These are phyloP conservation scores for Pollenia angustigena DNA, from an alignment of 2,888 invertebrate species.

Conservation along the genomic window DNA sequence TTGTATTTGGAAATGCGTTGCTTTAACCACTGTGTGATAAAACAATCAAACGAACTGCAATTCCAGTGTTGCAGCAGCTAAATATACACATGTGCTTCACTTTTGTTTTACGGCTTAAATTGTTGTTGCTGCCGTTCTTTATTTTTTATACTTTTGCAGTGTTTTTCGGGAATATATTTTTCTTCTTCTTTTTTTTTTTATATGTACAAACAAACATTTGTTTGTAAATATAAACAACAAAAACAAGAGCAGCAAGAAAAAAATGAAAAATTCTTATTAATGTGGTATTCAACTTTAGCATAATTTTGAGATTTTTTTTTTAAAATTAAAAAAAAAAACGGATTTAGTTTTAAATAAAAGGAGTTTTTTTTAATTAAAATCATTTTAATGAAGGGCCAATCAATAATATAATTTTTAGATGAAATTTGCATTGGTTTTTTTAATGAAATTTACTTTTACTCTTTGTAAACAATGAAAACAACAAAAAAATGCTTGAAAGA, in stretches of 20 bases:
- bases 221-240: constrained; percentile 59
- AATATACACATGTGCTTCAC: constrained; percentile 69
- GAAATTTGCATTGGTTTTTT: constrained; percentile 9
- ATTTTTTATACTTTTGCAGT: constrained; percentile 38
- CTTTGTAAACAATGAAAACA: constrained; percentile 57
- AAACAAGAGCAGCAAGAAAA: constrained; percentile 8
- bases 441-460: constrained; percentile 54
- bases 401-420: constrained; percentile 24
- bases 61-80: constrained; percentile 38
- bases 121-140: constrained; percentile 32
- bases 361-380: neutral
- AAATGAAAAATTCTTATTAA: constrained; percentile 55
- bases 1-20: no score
- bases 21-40: constrained; percentile 30
- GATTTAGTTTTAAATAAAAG: neutral
- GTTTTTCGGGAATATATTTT: constrained; percentile 43
- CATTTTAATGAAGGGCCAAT: constrained; percentile 8
- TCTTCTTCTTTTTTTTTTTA: constrained; percentile 29
- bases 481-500: constrained; percentile 35
- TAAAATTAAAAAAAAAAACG: neutral
- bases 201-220: constrained; percentile 52
- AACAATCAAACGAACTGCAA: constrained; percentile 50
- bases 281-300: constrained; percentile 70
- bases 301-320: constrained; percentile 41
- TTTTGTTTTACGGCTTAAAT: constrained; percentile 62